Evolutionary conservation across 2,797 vertebrate species (phyloP).

Genomic region (Rhadinocentrus ornatus): DNA sequence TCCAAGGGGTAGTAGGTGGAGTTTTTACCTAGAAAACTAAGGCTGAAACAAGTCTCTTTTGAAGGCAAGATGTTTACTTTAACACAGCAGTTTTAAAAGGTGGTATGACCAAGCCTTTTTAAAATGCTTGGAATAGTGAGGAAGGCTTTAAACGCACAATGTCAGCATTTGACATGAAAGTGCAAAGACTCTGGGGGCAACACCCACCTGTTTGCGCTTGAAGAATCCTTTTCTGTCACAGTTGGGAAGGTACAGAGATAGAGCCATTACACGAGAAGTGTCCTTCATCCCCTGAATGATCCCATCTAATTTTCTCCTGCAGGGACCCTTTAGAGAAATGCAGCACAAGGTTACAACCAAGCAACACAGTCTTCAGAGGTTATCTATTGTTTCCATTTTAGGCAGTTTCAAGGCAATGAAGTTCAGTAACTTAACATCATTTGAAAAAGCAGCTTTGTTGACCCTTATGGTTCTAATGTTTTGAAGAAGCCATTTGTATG

Average conservation of each 20-base stretch:
- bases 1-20: not conserved
- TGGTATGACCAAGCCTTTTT: not conserved
- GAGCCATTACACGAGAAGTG: conserved; percentile 90
- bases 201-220: conserved; percentile 95
- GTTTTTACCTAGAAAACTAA: not conserved
- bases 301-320: conserved; percentile 95
- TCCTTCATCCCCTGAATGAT: conserved; percentile 95
- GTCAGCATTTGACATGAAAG: not conserved
- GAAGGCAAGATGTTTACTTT: not conserved
- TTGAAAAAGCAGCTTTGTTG: not conserved
- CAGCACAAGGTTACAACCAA: not conserved
- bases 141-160: not conserved
- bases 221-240: conserved; percentile 98
- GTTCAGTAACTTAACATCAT: not conserved
- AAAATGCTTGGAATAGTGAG: conserved; percentile 6
- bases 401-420: not conserved
- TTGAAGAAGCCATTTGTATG: not conserved
- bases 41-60: not conserved
- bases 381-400: too few species aligned
- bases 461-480: not conserved
- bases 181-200: not conserved
- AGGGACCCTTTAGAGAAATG: conserved; percentile 88
- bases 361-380: not conserved
- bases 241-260: conserved; percentile 95
- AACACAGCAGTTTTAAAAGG: not conserved